phyloP scores from a whole-genome alignment of 2,113 vertebrate species.

The Gymnocephalus cernua region DNA sequence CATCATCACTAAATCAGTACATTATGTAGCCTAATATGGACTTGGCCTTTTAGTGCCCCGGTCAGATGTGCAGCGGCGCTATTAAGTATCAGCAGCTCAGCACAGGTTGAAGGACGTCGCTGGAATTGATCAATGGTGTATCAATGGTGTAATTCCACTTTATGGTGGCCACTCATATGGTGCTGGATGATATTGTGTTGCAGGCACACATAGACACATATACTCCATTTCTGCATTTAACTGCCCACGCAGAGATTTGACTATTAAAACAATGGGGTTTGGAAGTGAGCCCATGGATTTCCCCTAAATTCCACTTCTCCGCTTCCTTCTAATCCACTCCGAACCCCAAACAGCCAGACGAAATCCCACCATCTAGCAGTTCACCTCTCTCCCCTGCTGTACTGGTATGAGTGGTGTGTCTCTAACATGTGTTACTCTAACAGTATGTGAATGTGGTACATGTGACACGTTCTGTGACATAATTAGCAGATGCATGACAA shows the following conservation, averaged over 20 bases:
- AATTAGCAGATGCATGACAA: not conserved
- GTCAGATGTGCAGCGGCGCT: not conserved
- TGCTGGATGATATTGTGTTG: not conserved
- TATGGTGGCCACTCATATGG: not conserved
- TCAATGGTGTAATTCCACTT: not conserved
- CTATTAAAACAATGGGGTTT: not conserved
- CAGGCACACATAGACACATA: not conserved
- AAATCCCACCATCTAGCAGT: not conserved
- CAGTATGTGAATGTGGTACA: not conserved
- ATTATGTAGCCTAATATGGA: not conserved
- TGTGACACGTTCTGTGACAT: too few relatives aligned
- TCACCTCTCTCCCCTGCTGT: not conserved
- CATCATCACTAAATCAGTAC: not conserved
- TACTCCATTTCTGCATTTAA: not conserved
- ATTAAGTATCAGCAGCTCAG: constrained; percentile 7
- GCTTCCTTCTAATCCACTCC: not conserved
- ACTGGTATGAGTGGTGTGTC: not conserved
- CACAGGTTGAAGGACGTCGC: not conserved
- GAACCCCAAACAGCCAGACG: not conserved
- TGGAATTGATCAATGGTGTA: not conserved
- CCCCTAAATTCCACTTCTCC: not conserved
- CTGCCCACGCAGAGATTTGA: not conserved
- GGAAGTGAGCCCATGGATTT: not conserved
- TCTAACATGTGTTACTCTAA: not conserved
- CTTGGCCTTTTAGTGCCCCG: not conserved